Conservation (phyloP, 2,888 invertebrate species). For the Eupithecia inturbata region DNA sequence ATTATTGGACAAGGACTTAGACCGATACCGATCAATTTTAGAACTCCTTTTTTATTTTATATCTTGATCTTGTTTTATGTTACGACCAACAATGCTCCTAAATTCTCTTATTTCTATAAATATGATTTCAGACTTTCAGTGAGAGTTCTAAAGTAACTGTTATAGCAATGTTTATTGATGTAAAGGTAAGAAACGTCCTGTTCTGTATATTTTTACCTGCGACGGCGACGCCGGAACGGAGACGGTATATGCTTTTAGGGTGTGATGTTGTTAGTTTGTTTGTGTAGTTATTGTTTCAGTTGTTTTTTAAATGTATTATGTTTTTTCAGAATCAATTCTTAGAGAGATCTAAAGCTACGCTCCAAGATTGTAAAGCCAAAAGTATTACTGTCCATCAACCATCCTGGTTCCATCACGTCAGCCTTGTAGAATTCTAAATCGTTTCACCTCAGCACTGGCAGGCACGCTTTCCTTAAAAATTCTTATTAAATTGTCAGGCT, state of each 20-base stretch:
- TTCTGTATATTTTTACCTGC: too few species aligned
- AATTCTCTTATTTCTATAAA: too few species aligned
- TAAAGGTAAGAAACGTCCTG: neutral
- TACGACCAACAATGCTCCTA: neutral
- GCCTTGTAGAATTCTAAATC: neutral
- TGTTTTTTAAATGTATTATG: too few species aligned
- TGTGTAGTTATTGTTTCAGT: too few species aligned
- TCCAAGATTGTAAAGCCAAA: neutral
- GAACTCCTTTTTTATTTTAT: neutral
- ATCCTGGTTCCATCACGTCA: neutral
- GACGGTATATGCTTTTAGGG: too few species aligned
- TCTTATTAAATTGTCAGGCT: neutral
- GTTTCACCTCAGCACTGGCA: neutral
- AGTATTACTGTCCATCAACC: neutral
- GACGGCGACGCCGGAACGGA: too few species aligned
- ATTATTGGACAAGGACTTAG: neutral
- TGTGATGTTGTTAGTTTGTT: too few species aligned
- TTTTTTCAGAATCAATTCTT: too few species aligned
- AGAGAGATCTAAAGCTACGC: neutral
- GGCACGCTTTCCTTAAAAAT: constrained; percentile 2
- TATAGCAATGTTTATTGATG: neutral
- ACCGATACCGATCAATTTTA: neutral
- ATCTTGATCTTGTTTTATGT: neutral
- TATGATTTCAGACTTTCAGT: neutral
- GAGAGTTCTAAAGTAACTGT: neutral